phyloP scores from a whole-genome alignment of 2,113 vertebrate species.

The Platichthys flesus region DNA sequence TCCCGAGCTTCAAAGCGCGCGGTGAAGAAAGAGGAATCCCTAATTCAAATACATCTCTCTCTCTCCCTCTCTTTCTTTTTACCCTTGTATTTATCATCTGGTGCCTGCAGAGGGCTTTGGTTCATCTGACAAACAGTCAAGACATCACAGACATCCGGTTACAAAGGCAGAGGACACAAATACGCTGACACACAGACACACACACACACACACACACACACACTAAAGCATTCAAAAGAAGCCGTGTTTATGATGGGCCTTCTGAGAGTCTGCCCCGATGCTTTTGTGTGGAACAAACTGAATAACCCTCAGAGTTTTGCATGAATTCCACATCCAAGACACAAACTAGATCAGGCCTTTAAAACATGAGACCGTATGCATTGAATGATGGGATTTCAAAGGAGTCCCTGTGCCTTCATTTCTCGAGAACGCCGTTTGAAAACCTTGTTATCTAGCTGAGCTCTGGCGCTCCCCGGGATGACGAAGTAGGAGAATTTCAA shows the following conservation, averaged over 20 bases:
- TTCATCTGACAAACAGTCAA: slow-evolving; percentile 67
- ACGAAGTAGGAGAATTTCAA: slow-evolving; percentile 11
- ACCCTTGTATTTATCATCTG: slow-evolving; percentile 58
- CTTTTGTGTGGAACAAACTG: slow-evolving; percentile 49
- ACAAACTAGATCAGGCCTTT: slow-evolving; percentile 20
- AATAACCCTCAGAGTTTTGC: slow-evolving; percentile 47
- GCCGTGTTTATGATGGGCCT: slow-evolving; percentile 53
- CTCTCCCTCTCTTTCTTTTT: slow-evolving; percentile 34
- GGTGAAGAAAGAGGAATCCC: slow-evolving; percentile 56
- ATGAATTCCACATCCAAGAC: slow-evolving; percentile 46
- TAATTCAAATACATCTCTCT: slow-evolving; percentile 60
- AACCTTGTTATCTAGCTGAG: slow-evolving; percentile 12
- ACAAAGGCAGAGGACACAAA: slow-evolving; percentile 67
- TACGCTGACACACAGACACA: slow-evolving; percentile 17
- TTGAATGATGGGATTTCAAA: slow-evolving; percentile 15
- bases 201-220: slow-evolving; percentile 9
- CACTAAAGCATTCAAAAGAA: slow-evolving; percentile 43
- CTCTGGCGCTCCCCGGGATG: slow-evolving; percentile 1
- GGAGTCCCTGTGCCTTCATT: slow-evolving; percentile 19
- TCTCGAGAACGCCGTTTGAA: slow-evolving; percentile 29
- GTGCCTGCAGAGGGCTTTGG: slow-evolving; percentile 53
- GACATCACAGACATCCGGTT: slow-evolving; percentile 60
- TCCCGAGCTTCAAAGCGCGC: slow-evolving; percentile 63
- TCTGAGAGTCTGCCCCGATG: slow-evolving; percentile 32
- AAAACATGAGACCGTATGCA: slow-evolving; percentile 12